Conservation (phyloP, 2,113 vertebrate species). For the Sinocyclocheilus anophthalmus region DNA sequence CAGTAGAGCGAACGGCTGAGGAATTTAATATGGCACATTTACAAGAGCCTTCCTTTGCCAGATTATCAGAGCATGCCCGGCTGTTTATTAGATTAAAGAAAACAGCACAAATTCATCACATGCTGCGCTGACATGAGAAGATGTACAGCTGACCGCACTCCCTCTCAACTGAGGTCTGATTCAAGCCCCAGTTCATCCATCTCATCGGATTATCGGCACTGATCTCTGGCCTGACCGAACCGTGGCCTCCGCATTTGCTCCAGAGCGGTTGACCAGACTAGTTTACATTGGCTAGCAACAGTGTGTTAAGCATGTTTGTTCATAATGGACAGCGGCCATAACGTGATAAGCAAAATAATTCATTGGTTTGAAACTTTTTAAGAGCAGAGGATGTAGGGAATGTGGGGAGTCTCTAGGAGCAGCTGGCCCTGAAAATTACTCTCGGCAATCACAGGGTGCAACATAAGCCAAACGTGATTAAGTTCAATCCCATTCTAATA, state of each 20-base stretch:
- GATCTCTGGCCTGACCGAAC: not conserved
- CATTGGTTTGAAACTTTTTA: slow-evolving; percentile 13
- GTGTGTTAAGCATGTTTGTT: slow-evolving; percentile 15
- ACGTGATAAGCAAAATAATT: slow-evolving; percentile 31
- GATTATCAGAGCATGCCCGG: slow-evolving; percentile 8
- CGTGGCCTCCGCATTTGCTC: too few relatives aligned
- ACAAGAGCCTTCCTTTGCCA: not conserved
- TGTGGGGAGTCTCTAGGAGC: slow-evolving; percentile 47
- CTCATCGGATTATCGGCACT: not conserved
- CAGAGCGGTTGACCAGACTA: not conserved
- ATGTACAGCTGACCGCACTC: slow-evolving; percentile 6
- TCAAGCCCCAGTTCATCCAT: not conserved
- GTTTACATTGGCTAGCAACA: slow-evolving; percentile 36
- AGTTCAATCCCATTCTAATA: slow-evolving; percentile 49
- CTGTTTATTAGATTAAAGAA: slow-evolving; percentile 24
- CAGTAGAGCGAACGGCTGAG: not conserved
- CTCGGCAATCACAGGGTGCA: slow-evolving; percentile 45
- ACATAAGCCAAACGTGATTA: slow-evolving; percentile 55
- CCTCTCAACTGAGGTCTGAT: slow-evolving; percentile 49
- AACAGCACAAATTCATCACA: slow-evolving; percentile 22
- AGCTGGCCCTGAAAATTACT: slow-evolving; percentile 60
- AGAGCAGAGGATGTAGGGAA: slow-evolving; percentile 10
- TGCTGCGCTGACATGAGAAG: not conserved
- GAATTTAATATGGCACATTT: slow-evolving; percentile 35
- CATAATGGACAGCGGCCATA: slow-evolving; percentile 4